Conservation (phyloP, 2,113 vertebrate species). For the Dromaius novaehollandiae region DNA sequence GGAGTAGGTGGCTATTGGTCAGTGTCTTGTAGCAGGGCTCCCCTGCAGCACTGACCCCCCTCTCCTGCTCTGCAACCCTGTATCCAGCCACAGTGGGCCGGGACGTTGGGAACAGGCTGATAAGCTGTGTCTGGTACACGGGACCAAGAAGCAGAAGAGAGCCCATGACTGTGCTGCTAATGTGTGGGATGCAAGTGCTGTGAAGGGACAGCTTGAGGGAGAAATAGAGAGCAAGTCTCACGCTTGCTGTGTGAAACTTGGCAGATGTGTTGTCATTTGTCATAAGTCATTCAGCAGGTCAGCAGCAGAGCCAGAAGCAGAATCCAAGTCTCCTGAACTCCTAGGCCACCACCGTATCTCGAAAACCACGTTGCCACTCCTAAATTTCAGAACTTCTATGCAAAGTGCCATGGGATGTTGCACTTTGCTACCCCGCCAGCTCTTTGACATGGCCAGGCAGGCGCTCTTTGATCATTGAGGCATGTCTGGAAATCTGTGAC, state of each 20-base stretch:
- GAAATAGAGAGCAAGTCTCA: accelerated
- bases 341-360: background rate
- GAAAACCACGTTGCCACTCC: background rate
- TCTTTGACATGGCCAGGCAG: background rate
- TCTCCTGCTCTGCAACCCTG: background rate
- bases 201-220: background rate
- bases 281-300: background rate
- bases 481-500: background rate
- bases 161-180: background rate
- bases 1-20: background rate
- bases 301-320: constrained; percentile 5
- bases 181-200: background rate
- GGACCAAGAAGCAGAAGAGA: background rate
- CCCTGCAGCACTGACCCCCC: background rate
- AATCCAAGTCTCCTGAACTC: background rate
- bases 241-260: background rate
- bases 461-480: background rate
- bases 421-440: background rate
- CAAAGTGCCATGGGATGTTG: background rate
- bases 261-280: background rate
- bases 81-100: background rate
- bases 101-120: background rate
- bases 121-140: background rate
- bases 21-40: background rate
- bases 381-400: background rate